These are phyloP conservation scores for Halcyon leucocephala DNA, from an alignment of 2,797 vertebrate species.

Conservation along the genomic window DNA sequence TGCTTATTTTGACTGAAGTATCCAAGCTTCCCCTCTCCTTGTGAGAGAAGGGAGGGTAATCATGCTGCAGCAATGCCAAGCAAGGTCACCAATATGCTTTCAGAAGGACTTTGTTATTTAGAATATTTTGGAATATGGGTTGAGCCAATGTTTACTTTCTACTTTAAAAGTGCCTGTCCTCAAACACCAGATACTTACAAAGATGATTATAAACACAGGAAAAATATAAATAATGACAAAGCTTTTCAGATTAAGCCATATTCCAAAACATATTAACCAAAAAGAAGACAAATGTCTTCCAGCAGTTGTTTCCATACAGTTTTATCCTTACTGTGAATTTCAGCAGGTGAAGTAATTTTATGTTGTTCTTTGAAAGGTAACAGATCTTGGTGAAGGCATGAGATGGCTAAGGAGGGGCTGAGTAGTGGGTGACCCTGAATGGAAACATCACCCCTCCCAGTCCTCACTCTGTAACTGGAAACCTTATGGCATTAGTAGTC, in stretches of 20 bases:
- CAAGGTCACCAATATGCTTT: not conserved
- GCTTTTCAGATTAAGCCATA: conserved; percentile 15
- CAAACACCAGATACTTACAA: conserved; percentile 30
- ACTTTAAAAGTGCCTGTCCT: conserved; percentile 33
- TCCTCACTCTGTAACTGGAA: not conserved
- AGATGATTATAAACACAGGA: conserved; percentile 42
- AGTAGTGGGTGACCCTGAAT: not conserved
- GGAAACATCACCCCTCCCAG: not conserved
- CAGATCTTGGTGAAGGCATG: not conserved
- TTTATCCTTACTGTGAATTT: not conserved
- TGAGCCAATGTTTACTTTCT: conserved; percentile 51
- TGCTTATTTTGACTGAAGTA: conserved; percentile 44
- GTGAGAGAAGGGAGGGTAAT: not conserved
- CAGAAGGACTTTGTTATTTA: conserved; percentile 5
- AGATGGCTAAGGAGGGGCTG: not conserved
- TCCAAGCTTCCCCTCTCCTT: conserved; percentile 24
- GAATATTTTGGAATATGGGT: not conserved
- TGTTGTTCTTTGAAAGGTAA: not conserved
- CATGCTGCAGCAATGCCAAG: not conserved
- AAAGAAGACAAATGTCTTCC: not conserved
- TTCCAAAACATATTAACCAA: not conserved
- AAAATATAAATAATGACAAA: conserved; percentile 49
- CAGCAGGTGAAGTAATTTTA: not conserved
- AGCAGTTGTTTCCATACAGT: not conserved
- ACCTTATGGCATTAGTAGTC: not conserved